Conservation (phyloP, 2,797 vertebrate genomes). For the Smutsia temminckii region DNA sequence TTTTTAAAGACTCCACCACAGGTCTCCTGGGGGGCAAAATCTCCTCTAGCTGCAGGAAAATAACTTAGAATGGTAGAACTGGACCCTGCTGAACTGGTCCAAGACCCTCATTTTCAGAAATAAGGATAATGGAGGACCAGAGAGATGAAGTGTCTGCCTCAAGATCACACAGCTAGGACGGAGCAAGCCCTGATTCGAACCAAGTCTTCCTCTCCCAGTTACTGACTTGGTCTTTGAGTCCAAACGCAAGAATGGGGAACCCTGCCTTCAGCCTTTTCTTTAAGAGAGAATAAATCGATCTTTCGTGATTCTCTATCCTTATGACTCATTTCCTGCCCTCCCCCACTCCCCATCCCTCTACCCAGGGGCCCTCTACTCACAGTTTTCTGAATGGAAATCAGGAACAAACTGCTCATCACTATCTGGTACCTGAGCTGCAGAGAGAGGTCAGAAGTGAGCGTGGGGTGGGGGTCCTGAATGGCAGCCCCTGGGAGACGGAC, state of each 20-base stretch:
- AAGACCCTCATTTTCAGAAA: not conserved
- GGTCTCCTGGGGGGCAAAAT: not conserved
- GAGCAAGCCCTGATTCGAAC: not conserved
- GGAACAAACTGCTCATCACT: constrained; percentile 98
- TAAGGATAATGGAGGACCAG: not conserved
- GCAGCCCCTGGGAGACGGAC: not conserved
- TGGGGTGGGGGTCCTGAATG: not conserved
- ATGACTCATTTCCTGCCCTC: constrained; percentile 50
- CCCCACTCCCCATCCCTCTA: not conserved
- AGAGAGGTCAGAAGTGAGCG: constrained; percentile 63
- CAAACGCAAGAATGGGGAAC: not conserved
- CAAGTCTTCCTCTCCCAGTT: not conserved
- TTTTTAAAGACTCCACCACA: not conserved
- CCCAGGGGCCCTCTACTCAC: constrained; percentile 87
- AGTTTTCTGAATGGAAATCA: constrained; percentile 97
- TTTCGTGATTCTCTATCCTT: not conserved
- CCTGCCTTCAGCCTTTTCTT: not conserved
- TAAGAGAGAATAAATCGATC: constrained; percentile 20
- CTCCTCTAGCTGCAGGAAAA: not conserved
- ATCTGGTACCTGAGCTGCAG: constrained; percentile 98
- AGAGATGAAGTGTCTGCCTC: not conserved
- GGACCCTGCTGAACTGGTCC: not conserved
- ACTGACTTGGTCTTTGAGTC: not conserved
- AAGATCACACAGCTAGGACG: not conserved
- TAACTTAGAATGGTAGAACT: not conserved